phyloP scores from a whole-genome alignment of 2,113 vertebrate genomes.

The Leiothrix lutea region DNA sequence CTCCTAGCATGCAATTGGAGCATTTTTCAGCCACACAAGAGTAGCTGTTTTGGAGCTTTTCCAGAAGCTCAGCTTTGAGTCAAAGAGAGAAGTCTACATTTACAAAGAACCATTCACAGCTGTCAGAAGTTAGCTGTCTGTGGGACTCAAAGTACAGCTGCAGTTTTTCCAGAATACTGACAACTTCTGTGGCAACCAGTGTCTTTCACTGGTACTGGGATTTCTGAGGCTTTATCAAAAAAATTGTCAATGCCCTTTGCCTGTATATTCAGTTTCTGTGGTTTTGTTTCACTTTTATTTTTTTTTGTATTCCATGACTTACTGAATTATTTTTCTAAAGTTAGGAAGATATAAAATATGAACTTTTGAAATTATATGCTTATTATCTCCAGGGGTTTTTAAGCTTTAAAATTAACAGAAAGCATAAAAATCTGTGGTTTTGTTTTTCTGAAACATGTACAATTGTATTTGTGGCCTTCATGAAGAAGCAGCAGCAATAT shows the following conservation, averaged over 20 bases:
- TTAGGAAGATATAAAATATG: background rate
- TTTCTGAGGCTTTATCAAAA: constrained; percentile 1
- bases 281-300: background rate
- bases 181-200: constrained; percentile 64
- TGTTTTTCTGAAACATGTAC: background rate
- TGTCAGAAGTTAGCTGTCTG: constrained; percentile 76
- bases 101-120: constrained; percentile 79
- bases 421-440: background rate
- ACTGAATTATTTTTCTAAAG: background rate
- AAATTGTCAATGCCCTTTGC: background rate
- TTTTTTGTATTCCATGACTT: background rate
- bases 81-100: constrained; percentile 68
- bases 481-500: background rate
- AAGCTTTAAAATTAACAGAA: background rate
- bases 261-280: background rate
- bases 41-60: constrained; percentile 64
- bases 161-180: constrained; percentile 68
- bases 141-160: constrained; percentile 68
- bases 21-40: constrained; percentile 11
- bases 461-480: background rate
- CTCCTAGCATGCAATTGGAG: constrained; percentile 16
- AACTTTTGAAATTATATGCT: background rate
- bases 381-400: background rate
- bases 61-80: constrained; percentile 70
- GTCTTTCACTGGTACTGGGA: constrained; percentile 32